Evolutionary conservation across 2,797 vertebrate genomes (phyloP), one percentile per base, ranked within the genome.

Genomic region (Periparus ater): DNA sequence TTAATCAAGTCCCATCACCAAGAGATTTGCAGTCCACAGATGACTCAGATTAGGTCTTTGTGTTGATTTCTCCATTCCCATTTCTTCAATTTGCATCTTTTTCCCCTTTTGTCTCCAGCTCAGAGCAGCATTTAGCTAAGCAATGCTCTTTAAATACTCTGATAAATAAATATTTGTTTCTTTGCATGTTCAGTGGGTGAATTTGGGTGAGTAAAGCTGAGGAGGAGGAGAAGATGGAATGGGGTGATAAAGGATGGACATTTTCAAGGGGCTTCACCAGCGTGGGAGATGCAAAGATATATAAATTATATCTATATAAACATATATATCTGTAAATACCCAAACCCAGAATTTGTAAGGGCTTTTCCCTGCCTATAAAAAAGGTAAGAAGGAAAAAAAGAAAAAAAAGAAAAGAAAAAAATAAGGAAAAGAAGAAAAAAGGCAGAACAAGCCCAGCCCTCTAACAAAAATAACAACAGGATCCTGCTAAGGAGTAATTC

Each of bases 171-270:
- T 54, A 14, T 9, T 42, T 57, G 13, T 74, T 74, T 38, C 6
- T 27, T 60, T 32, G 7, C 10, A 4, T 0, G 0, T 11, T 81
- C 17, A 38, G 34, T 1, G 2, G 5, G 23, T 45, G 70, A 76
- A 10, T 55, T 38, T 42, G 32, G 50, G 32, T 26, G 63, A 54
- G 19, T 26, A 45, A 72, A 63, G 53, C 4, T 32, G 67, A 70
- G 30, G 47, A 80, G 17, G 40, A 78, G 29, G 17, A 20, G 15
- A 44, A 20, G 34, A 60, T 47, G 71, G 38, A 23, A n/a, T 20
- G 38, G 40, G 30, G 17, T 30, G 23, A 54, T 42, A 62, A 62
- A 58, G 26, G 47, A 72, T 10, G 5, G 19, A 14, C 25, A 6
- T n/a, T 73, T 55, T 8, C 45, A 91, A 68, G 30, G 13, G 67